Conservation (phyloP, 2,888 invertebrate genomes). For the Blastobasis lacticolella region DNA sequence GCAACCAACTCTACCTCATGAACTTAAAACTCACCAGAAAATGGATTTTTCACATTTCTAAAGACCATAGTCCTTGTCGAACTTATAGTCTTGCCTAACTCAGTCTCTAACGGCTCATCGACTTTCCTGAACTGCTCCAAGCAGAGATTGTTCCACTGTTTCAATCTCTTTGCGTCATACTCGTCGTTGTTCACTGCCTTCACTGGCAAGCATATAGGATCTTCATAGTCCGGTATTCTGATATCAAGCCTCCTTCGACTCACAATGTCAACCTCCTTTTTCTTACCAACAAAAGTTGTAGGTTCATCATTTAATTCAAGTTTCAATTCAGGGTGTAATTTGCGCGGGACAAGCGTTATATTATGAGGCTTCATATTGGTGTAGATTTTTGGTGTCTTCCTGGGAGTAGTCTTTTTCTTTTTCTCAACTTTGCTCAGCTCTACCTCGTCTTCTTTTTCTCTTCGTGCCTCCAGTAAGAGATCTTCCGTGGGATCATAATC, state of each 20-base stretch:
- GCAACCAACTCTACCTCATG: neutral
- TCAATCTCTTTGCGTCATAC: slow-evolving; percentile 34
- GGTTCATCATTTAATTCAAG: no score
- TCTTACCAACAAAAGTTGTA: neutral
- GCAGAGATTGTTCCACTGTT: slow-evolving; percentile 56
- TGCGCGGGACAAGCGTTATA: no score
- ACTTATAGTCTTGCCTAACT: slow-evolving; percentile 30
- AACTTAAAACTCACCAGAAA: slow-evolving; percentile 31
- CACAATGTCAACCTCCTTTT: slow-evolving; percentile 11
- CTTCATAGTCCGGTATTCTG: slow-evolving; percentile 55
- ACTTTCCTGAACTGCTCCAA: slow-evolving; percentile 46
- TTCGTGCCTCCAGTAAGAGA: neutral
- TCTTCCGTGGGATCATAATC: slow-evolving; percentile 53
- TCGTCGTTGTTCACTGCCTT: slow-evolving; percentile 33
- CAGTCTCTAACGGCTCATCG: slow-evolving; percentile 35
- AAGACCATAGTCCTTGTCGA: slow-evolving; percentile 46
- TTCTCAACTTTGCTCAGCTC: no score
- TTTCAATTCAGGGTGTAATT: no score
- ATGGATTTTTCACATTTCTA: slow-evolving; percentile 42
- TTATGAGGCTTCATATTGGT: no score
- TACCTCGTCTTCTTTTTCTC: no score
- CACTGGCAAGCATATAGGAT: slow-evolving; percentile 57
- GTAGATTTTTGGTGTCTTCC: no score
- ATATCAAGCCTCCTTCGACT: slow-evolving; percentile 34
- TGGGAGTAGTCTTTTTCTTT: no score